Evolutionary conservation across 2,113 vertebrate species (phyloP).

Genomic region (Peromyscus maniculatus): DNA sequence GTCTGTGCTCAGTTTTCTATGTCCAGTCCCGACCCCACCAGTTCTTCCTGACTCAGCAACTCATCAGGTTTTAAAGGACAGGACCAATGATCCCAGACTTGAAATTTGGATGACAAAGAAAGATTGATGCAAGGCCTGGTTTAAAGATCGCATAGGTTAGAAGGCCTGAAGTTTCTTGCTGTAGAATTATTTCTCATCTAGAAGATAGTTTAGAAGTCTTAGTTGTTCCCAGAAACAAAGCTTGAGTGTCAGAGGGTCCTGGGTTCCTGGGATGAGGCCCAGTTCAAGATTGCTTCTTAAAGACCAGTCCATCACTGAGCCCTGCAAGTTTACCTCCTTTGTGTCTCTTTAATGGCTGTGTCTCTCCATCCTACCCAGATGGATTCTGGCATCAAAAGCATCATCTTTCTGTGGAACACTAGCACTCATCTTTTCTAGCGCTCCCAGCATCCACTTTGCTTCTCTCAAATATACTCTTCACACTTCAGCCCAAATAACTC

Average conservation of each 20-base stretch:
- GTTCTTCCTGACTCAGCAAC: neutral
- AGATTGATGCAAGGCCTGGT: neutral
- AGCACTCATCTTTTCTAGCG: neutral
- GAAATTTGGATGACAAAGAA: neutral
- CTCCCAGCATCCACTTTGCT: neutral
- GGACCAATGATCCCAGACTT: neutral
- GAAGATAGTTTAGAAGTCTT: neutral
- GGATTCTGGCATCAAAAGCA: neutral
- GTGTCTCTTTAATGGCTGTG: neutral
- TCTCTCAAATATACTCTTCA: neutral
- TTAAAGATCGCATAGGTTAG: neutral
- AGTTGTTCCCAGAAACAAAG: neutral
- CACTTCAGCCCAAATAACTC: neutral
- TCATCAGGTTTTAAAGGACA: neutral
- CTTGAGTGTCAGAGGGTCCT: neutral
- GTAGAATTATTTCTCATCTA: neutral
- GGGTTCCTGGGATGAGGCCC: neutral
- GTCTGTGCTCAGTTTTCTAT: neutral
- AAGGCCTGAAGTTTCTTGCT: neutral
- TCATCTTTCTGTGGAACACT: neutral
- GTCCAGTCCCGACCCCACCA: neutral
- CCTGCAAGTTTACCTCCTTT: neutral
- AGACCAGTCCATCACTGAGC: neutral
- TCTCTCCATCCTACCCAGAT: neutral
- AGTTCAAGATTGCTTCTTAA: neutral